Evolutionary conservation across 2,888 invertebrate genomes (phyloP).

Genomic region (Lysandra bellargus): DNA sequence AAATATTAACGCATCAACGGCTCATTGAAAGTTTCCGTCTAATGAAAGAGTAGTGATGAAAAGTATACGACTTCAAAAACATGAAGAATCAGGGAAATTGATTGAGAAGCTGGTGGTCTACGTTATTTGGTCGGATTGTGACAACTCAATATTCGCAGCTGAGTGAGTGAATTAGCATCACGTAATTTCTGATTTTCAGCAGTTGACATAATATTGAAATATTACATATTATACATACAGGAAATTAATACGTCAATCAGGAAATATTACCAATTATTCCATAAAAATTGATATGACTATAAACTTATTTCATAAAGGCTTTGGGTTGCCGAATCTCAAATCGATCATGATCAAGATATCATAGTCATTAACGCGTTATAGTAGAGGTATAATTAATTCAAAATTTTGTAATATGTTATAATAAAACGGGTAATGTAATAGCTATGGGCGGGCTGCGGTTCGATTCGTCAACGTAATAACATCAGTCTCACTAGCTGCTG

Average conservation of each 20-base stretch:
- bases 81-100: too few relatives aligned
- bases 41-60: background rate
- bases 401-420: constrained; percentile 60
- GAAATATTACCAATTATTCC: background rate
- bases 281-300: background rate
- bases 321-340: background rate
- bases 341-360: constrained; percentile 35
- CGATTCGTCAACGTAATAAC: constrained; percentile 72
- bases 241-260: background rate
- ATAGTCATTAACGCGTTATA: constrained; percentile 41
- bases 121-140: too few relatives aligned
- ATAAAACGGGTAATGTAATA: constrained; percentile 71
- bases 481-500: constrained; percentile 48
- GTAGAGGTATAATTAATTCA: constrained; percentile 58
- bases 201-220: too few relatives aligned
- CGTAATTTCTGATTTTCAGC: too few relatives aligned
- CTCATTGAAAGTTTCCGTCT: background rate
- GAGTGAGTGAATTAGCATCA: too few relatives aligned
- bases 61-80: background rate
- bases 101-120: too few relatives aligned
- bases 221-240: background rate
- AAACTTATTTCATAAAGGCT: background rate
- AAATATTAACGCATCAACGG: background rate
- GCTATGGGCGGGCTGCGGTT: constrained; percentile 54
- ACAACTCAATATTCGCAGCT: too few relatives aligned